Evolutionary conservation across 2,113 vertebrate species (phyloP).

Genomic region (Erinaceus europaeus): DNA sequence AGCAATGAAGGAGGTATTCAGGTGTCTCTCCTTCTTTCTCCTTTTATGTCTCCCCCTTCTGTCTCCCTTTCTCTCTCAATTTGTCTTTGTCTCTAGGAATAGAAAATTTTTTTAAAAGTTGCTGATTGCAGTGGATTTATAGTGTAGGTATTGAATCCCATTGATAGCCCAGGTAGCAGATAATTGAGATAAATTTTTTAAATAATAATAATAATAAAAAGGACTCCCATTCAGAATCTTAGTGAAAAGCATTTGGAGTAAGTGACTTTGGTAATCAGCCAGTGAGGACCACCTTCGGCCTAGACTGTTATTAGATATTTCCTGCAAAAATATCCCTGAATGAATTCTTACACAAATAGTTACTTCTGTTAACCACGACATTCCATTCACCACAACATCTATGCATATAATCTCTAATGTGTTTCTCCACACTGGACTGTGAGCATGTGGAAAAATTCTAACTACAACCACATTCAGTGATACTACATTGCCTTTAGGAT

Average conservation of each 20-base stretch:
- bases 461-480: neutral
- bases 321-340: neutral
- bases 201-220: too few species aligned
- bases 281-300: neutral
- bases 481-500: neutral
- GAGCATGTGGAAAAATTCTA: neutral
- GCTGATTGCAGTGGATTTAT: too few species aligned
- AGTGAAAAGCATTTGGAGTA: neutral
- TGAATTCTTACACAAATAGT: neutral
- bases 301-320: neutral
- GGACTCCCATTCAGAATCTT: neutral
- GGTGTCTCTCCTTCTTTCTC: too few species aligned
- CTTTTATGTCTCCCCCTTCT: too few species aligned
- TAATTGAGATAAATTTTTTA: too few species aligned
- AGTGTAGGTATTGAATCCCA: too few species aligned
- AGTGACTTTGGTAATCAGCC: neutral
- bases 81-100: too few species aligned
- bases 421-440: neutral
- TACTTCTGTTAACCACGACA: neutral
- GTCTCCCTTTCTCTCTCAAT: too few species aligned
- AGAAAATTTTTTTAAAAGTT: too few species aligned
- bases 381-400: neutral
- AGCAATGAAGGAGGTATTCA: too few species aligned
- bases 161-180: too few species aligned
- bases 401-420: neutral